A percentile compares a stretch with the other conserved stretches of the same genome.
These are phyloP conservation scores for Sceloporus tristichus DNA, from an alignment of 2,113 vertebrate genomes.

Conservation along the genomic window DNA sequence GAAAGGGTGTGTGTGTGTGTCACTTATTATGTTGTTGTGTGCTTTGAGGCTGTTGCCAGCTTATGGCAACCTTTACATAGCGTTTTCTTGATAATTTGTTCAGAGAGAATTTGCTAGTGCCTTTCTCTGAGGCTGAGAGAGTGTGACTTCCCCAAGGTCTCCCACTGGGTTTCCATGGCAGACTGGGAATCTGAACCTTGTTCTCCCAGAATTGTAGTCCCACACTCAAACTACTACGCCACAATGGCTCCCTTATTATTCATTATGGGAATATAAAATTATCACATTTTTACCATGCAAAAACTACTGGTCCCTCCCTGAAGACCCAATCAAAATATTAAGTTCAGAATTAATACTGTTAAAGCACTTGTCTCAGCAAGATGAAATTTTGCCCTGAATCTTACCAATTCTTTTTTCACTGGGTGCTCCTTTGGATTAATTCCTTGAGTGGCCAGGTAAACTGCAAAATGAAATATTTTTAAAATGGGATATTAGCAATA, in stretches of 20 bases:
- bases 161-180: too few relatives aligned
- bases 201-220: too few relatives aligned
- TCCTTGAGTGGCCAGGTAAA: constrained; percentile 94
- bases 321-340: constrained; percentile 13
- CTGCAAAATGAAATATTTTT: constrained; percentile 74
- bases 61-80: too few relatives aligned
- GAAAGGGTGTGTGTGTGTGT: too few relatives aligned
- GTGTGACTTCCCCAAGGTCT: too few relatives aligned
- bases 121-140: too few relatives aligned
- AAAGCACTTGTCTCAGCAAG: constrained; percentile 1
- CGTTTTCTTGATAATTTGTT: too few relatives aligned
- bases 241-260: neutral
- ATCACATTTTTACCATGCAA: neutral
- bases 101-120: too few relatives aligned
- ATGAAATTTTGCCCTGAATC: constrained; percentile 49
- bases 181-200: too few relatives aligned
- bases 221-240: too few relatives aligned
- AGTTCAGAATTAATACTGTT: neutral
- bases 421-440: constrained; percentile 96
- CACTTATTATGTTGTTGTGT: too few relatives aligned
- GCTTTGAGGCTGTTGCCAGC: too few relatives aligned
- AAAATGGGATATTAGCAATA: neutral
- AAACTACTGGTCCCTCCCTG: neutral
- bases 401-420: constrained; percentile 96
- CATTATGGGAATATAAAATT: neutral